Conservation (phyloP, 2,797 vertebrate genomes). For the Xenops minutus region DNA sequence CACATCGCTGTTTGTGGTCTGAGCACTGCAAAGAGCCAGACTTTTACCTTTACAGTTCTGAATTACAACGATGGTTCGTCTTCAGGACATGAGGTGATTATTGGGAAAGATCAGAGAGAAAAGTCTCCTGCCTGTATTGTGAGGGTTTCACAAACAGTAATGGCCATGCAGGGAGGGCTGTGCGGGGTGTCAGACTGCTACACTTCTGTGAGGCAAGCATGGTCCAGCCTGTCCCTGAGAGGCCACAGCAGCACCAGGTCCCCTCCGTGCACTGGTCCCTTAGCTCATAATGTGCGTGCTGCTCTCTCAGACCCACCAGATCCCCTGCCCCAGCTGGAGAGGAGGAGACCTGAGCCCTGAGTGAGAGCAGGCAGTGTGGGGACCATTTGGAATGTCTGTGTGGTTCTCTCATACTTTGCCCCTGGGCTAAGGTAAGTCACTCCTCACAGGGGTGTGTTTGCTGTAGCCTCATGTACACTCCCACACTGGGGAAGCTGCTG, state of each 20-base stretch:
- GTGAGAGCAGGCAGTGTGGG: fast-evolving
- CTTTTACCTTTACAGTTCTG: neutral
- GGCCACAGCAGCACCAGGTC: neutral
- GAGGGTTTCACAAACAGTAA: neutral
- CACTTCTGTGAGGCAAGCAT: neutral
- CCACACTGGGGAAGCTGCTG: neutral
- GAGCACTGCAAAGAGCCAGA: neutral
- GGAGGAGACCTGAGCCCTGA: neutral
- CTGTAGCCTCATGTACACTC: fast-evolving
- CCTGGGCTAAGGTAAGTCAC: neutral
- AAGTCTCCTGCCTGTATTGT: neutral
- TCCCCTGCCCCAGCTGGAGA: neutral
- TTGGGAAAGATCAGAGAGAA: neutral
- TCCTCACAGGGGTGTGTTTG: neutral
- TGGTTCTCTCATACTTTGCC: neutral
- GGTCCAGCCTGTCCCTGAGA: neutral
- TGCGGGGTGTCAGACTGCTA: neutral
- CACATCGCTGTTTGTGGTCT: neutral
- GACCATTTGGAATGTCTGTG: fast-evolving
- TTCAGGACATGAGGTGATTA: neutral
- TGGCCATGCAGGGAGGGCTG: fast-evolving
- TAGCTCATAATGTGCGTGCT: neutral
- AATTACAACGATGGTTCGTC: neutral
- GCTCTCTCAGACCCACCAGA: neutral
- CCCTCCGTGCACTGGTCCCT: neutral